Evolutionary conservation across 1,140 invertebrate genomes (phyloP), one percentile per base, ranked within the genome.

Genomic region (Tetraneura akinire): DNA sequence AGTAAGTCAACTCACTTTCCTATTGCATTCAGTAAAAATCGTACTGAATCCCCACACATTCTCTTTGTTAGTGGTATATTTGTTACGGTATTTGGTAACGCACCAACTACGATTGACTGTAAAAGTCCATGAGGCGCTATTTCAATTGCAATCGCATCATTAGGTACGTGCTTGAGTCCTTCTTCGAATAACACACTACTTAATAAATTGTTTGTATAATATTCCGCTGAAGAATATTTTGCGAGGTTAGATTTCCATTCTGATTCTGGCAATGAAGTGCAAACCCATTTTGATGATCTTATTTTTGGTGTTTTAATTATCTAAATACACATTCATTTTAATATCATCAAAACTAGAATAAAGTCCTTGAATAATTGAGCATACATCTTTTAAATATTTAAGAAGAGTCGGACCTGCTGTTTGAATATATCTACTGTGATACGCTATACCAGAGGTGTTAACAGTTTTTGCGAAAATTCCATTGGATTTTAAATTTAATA

Each of bases 391-490:
- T 74, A 97, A 85, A 82, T 92, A 91, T 81, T 90, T 86, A 14
- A 94, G 84, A 11, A 98, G 87, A 51, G 87, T 89, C 0, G 93
- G 91, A n/a, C 92, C 92, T 76, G 89, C 88, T 49, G 85, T 83
- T 70, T 89, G 87, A 84, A 97, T 95, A 82, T 93, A 93, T 82
- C 89, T 88, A 32, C 93, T 94, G 84, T 94, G 92, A 84, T 92
- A 94, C 0, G 92, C 90, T 37, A 92, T 90, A 45, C 91, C 90
- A 78, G 89, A 88, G 81, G 90, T 92, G 10, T 90, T 88, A 3
- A 94, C 92, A 82, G 90, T 87, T 81, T 89, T 90, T 0, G 91
- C 91, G 86, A 98, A 97, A 29, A 96, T 89, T 3, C 90, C 90
- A 82, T 93, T 89, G 81, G 82, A 89, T 81, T 86, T 91, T 86